Evolutionary conservation across 2,888 invertebrate species (phyloP).

Genomic region (Hydropsyche betteni): DNA sequence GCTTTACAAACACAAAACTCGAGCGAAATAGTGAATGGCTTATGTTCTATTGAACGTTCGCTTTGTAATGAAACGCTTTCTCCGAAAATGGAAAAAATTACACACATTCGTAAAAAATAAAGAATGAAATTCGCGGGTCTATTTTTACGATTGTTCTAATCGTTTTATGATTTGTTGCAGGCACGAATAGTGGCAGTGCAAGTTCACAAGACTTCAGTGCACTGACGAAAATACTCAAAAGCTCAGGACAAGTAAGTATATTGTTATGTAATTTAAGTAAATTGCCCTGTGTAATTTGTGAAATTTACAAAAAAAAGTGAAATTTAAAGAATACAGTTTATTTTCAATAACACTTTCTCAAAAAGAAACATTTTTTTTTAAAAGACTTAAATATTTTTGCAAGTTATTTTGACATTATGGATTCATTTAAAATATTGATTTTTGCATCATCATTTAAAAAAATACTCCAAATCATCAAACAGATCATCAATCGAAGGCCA

Average conservation of each 20-base stretch:
- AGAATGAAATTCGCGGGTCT: too few species aligned
- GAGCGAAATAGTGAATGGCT: slow-evolving; percentile 19
- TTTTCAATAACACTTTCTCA: too few species aligned
- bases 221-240: slow-evolving; percentile 67
- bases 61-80: slow-evolving; percentile 15
- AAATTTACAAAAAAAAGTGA: background rate
- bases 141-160: too few species aligned
- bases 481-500: too few species aligned
- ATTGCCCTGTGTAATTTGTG: slow-evolving; percentile 5
- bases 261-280: too few species aligned
- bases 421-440: too few species aligned
- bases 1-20: background rate
- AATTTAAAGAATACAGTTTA: background rate
- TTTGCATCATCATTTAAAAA: too few species aligned
- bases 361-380: too few species aligned
- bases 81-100: slow-evolving; percentile 9
- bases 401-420: too few species aligned
- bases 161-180: slow-evolving; percentile 36
- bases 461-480: too few species aligned
- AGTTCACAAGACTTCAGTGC: slow-evolving; percentile 57
- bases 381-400: too few species aligned
- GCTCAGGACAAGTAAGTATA: slow-evolving; percentile 69
- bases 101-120: too few species aligned
- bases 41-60: slow-evolving; percentile 7
- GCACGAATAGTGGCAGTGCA: slow-evolving; percentile 50